Conservation (phyloP, 1,140 invertebrate genomes). For the Cydia pomonella region DNA sequence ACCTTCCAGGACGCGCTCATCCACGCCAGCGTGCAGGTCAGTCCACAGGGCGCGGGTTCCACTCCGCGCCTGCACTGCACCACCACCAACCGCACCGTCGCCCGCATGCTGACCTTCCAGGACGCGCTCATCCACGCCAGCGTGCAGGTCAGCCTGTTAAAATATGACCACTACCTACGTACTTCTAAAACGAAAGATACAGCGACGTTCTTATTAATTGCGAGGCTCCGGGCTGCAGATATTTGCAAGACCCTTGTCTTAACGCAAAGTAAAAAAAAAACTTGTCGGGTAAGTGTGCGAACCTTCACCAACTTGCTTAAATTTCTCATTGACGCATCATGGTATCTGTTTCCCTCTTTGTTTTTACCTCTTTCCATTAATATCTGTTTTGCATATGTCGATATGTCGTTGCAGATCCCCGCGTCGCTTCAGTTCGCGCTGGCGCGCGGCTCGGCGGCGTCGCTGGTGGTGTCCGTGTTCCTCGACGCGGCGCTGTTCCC, state of each 20-base stretch:
- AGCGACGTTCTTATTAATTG: too few relatives aligned
- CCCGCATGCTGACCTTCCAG: slow-evolving; percentile 80
- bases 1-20: slow-evolving; percentile 83
- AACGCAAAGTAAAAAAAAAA: too few relatives aligned
- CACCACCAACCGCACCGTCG: slow-evolving; percentile 83
- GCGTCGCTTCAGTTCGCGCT: slow-evolving; percentile 81
- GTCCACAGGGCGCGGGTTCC: slow-evolving; percentile 38
- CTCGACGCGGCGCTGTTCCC: slow-evolving; percentile 87
- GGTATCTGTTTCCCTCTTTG: too few relatives aligned
- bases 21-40: slow-evolving; percentile 83
- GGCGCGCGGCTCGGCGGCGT: slow-evolving; percentile 63
- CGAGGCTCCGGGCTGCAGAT: too few relatives aligned
- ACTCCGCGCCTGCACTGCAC: slow-evolving; percentile 82
- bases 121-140: slow-evolving; percentile 85
- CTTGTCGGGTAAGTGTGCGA: too few relatives aligned
- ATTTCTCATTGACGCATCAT: too few relatives aligned
- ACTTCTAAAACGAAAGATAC: too few relatives aligned
- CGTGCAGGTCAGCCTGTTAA: too few relatives aligned
- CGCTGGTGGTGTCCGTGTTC: slow-evolving; percentile 87
- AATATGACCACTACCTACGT: too few relatives aligned
- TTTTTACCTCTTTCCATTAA: too few relatives aligned
- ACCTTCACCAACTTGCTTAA: too few relatives aligned
- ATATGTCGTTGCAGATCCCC: slow-evolving; percentile 81
- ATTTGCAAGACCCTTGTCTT: too few relatives aligned
- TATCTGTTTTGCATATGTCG: background rate